Conservation (phyloP, 2,797 vertebrate genomes). For the Mus minutoides region DNA sequence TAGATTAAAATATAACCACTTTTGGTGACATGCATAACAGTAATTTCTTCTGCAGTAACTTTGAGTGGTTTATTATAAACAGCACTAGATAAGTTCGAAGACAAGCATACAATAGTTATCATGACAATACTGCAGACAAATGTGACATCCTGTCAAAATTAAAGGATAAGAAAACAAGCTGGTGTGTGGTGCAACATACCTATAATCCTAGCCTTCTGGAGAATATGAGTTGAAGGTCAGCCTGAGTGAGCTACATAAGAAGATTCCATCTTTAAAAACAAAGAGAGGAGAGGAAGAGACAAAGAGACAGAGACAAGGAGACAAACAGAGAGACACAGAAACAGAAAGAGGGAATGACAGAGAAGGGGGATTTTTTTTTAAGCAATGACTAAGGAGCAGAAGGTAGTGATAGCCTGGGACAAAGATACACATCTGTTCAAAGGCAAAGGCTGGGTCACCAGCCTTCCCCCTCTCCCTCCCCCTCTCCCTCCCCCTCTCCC, state of each 20-base stretch:
- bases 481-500: too few relatives aligned
- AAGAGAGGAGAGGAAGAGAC: too few relatives aligned
- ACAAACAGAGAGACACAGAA: background rate
- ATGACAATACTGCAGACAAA: background rate
- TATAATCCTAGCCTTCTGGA: background rate
- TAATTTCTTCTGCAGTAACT: constrained; percentile 28
- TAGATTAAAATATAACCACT: constrained; percentile 10
- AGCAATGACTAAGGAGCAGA: background rate
- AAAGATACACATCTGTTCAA: background rate
- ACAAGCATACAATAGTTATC: background rate
- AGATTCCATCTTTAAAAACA: background rate
- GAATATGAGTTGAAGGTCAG: background rate
- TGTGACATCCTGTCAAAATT: background rate
- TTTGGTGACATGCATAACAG: background rate
- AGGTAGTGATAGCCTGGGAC: background rate
- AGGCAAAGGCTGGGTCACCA: background rate
- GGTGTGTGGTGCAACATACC: background rate
- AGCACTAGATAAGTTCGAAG: background rate
- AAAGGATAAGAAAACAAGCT: constrained; percentile 24
- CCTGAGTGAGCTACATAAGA: background rate
- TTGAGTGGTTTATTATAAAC: background rate
- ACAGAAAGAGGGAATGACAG: background rate
- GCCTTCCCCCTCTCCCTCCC: too few relatives aligned
- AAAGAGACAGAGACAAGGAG: background rate
- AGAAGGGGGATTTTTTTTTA: too few relatives aligned